Percentiles rank a stretch among this genome's conserved stretches.
phyloP scores from a whole-genome alignment of 2,797 vertebrate species.

The Botia kubotai region DNA sequence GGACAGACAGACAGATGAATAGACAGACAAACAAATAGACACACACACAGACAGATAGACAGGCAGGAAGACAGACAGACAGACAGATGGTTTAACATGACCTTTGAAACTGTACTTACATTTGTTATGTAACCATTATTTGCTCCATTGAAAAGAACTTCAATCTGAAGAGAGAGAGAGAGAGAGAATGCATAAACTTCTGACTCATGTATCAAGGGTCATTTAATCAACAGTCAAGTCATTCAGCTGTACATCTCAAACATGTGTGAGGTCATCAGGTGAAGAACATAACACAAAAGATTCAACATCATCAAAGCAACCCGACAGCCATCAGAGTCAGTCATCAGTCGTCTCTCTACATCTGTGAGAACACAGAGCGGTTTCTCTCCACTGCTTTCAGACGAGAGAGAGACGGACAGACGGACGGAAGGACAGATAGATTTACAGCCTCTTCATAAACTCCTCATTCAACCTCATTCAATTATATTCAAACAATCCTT shows the following conservation, averaged over 20 bases:
- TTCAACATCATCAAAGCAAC: no score
- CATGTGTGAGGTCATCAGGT: not conserved
- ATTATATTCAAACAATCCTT: not conserved
- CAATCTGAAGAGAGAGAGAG: conserved; percentile 3
- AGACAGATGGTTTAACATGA: no score
- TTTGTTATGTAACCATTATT: conserved; percentile 6
- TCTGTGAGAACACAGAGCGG: not conserved
- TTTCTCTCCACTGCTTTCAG: not conserved
- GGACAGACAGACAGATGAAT: no score
- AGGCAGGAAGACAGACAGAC: no score
- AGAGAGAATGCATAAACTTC: conserved; percentile 13
- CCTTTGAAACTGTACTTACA: not conserved
- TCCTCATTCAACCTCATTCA: not conserved
- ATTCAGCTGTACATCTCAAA: not conserved
- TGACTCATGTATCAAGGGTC: not conserved
- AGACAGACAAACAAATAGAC: no score
- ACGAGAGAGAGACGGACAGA: no score
- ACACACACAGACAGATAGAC: no score
- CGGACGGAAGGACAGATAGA: not conserved
- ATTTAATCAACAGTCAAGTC: not conserved
- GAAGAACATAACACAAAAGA: no score
- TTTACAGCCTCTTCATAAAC: not conserved
- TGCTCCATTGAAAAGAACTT: conserved; percentile 4
- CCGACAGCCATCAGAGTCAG: no score
- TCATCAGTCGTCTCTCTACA: not conserved